phyloP scores from a whole-genome alignment of 2,797 vertebrate species.

The Pangasius krempfi region DNA sequence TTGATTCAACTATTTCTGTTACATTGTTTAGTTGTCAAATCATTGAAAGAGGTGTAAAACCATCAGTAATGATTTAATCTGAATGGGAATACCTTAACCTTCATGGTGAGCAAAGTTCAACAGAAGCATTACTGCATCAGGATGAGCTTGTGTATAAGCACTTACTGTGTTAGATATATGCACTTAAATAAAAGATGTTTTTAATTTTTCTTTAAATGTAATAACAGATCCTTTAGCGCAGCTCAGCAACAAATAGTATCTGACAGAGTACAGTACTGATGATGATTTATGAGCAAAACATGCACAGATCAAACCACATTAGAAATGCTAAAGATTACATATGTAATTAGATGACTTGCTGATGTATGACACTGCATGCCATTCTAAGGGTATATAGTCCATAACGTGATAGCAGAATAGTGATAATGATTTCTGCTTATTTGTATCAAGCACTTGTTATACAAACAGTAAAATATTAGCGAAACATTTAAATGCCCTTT shows the following conservation, averaged over 20 bases:
- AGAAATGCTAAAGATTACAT: neutral
- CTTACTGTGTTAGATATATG: neutral
- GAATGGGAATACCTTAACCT: neutral
- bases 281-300: neutral
- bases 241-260: neutral
- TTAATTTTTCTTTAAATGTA: neutral
- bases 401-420: too few species aligned
- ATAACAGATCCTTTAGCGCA: neutral
- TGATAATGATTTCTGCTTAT: too few species aligned
- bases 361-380: too few species aligned
- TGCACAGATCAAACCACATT: neutral
- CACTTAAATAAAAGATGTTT: neutral
- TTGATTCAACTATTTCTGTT: neutral
- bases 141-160: neutral
- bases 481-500: too few species aligned
- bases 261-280: neutral
- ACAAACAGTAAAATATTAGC: too few species aligned
- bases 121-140: neutral
- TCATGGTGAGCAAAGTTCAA: neutral
- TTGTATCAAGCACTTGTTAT: too few species aligned
- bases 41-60: neutral
- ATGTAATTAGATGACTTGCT: neutral
- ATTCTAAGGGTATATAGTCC: too few species aligned
- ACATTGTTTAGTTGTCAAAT: neutral
- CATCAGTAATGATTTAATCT: neutral